Conservation (phyloP, 2,888 invertebrate species). For the Silvanus unidentatus region DNA sequence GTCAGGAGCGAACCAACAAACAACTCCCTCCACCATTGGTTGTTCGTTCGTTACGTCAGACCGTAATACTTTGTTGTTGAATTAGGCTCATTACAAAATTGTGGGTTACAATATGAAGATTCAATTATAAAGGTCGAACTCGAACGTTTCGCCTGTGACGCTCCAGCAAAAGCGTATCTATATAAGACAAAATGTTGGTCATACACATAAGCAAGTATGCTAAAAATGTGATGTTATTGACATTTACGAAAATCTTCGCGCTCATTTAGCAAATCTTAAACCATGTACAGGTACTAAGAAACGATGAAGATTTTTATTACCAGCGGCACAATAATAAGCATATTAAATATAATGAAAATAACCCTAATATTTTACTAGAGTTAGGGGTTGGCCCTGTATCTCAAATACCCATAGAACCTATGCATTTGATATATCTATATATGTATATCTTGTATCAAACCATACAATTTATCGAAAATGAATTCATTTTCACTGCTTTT, state of each 20-base stretch:
- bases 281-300: too few species aligned
- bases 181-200: conserved; percentile 15
- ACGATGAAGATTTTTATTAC: too few species aligned
- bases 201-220: conserved; percentile 15
- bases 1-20: too few species aligned
- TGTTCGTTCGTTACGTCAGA: too few species aligned
- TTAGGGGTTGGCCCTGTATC: conserved; percentile 5
- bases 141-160: conserved; percentile 15
- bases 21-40: too few species aligned
- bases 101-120: conserved; percentile 4
- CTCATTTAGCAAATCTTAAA: conserved; percentile 5
- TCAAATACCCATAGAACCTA: conserved; percentile 8
- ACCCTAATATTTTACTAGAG: neutral
- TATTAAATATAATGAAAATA: neutral
- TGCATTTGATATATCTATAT: conserved; percentile 9
- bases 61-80: conserved; percentile 15
- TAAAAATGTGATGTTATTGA: conserved; percentile 16
- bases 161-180: conserved; percentile 15
- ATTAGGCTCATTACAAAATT: conserved; percentile 5
- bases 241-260: conserved; percentile 6
- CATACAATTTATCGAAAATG: conserved; percentile 3
- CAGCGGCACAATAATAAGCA: too few species aligned
- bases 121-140: conserved; percentile 10
- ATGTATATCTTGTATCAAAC: conserved; percentile 3
- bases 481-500: conserved; percentile 2